Conservation (phyloP, 2,113 vertebrate genomes). For the Pedetes capensis region DNA sequence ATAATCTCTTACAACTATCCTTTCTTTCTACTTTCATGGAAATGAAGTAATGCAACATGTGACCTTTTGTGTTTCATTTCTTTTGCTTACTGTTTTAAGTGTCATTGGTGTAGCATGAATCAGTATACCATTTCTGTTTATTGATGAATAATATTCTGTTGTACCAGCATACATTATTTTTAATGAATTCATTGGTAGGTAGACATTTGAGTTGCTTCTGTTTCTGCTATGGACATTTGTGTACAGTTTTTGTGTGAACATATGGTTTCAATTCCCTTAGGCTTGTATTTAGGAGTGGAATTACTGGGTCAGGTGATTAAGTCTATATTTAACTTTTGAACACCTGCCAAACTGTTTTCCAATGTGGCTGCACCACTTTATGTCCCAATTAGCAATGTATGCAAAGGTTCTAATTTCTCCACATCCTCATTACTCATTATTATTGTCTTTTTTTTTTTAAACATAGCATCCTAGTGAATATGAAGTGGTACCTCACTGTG, state of each 20-base stretch:
- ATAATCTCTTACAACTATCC: background rate
- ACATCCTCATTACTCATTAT: background rate
- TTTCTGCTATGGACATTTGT: background rate
- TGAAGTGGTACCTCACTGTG: background rate
- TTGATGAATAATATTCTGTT: background rate
- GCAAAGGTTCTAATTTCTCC: background rate
- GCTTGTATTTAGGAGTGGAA: background rate
- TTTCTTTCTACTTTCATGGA: background rate
- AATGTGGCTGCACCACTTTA: background rate
- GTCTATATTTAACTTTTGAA: background rate
- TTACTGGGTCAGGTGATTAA: background rate
- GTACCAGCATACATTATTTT: background rate
- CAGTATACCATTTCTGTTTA: background rate
- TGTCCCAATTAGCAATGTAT: background rate
- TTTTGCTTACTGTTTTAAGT: background rate
- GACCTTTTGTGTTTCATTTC: background rate
- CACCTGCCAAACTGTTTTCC: slow-evolving; percentile 13
- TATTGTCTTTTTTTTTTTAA: background rate
- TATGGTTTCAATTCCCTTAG: background rate
- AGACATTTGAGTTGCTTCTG: background rate
- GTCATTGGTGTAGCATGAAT: background rate
- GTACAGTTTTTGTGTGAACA: background rate
- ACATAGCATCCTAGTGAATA: background rate
- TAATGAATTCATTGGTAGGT: background rate
- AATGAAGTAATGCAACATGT: background rate